Evolutionary conservation across 64 coral and sea anemone species (phyloP).

Genomic region (Actinia equina): DNA sequence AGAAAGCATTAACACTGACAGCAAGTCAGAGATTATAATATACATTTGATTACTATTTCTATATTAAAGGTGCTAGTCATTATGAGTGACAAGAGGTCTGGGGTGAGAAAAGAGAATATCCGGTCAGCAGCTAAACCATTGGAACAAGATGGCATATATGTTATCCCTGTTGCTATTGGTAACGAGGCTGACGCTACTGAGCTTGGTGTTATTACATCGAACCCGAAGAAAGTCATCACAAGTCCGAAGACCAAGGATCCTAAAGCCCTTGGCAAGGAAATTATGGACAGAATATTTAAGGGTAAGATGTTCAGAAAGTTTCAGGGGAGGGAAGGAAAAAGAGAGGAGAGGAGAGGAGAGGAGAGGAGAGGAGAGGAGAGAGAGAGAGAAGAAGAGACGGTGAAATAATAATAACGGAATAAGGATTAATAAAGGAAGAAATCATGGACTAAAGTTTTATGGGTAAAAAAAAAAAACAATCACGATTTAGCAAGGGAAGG

Average conservation of each 20-base stretch:
- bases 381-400: no score
- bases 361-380: no score
- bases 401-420: no score
- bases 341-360: not conserved
- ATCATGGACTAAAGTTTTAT: no score
- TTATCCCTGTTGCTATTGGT: constrained; percentile 80
- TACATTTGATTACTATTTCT: not conserved
- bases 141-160: constrained; percentile 35
- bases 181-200: constrained; percentile 28
- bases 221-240: constrained; percentile 44
- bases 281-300: constrained; percentile 54
- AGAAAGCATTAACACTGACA: no score
- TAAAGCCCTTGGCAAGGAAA: constrained; percentile 43
- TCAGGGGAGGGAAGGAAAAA: not conserved
- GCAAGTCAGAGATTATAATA: not conserved
- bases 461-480: no score
- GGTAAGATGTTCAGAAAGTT: constrained; percentile 11
- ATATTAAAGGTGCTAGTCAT: constrained; percentile 59
- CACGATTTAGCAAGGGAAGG: no score
- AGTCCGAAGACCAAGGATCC: constrained; percentile 29
- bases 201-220: constrained; percentile 36
- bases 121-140: constrained; percentile 39
- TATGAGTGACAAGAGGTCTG: constrained; percentile 63
- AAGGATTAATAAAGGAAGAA: no score
- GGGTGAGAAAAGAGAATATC: constrained; percentile 33